Evolutionary conservation across 2,888 invertebrate species (phyloP), one percentile per base, ranked within the genome.

Genomic region (Xestia ashworthii): DNA sequence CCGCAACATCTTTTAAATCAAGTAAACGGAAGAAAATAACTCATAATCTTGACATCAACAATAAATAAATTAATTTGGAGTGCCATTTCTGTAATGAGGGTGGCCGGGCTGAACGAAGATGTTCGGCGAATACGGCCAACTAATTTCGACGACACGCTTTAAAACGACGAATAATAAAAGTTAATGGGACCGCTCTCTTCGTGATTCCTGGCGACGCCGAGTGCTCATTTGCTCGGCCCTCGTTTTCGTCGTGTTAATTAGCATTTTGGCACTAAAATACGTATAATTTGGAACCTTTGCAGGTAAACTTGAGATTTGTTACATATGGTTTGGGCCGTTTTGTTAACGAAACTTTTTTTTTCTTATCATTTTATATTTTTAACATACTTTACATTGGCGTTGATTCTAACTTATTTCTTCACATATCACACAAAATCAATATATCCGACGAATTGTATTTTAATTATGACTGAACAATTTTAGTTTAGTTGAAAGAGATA

Each of bases 151-250:
- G 94, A 93, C 95, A 94, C 93, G 94, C 93, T 95, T 94, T 95
- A 94, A 96, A 96, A 96, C 94, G 94, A 93, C 92, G 93, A 93
- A 95, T 96, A 96, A 96, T 96, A 96, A 96, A 96, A 96, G 96
- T 95, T 94, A 95, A 96, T 95, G 95, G 95, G 87, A 94, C 93
- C 94, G 92, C 93, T 93, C 95, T 94, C 93, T 94, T 94, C 94
- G 93, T 94, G 95, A 94, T 93, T 94, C 94, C 95, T 96, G 96
- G 96, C 96, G 94, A 90, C 92, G 88, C 87, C 84, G 92, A 90
- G 91, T 92, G 92, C 94, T 95, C 95, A 94, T 95, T 96, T 95
- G 90, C 93, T 94, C 92, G 92, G 90, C 90, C 93, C 91, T 91
- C 94, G 92, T 94, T 94, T 92, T 92, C 90, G 92, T 91, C 91